Evolutionary conservation across 2,113 vertebrate species (phyloP), one percentile per base, ranked within the genome.

Genomic region (Oreochromis tanganicae): DNA sequence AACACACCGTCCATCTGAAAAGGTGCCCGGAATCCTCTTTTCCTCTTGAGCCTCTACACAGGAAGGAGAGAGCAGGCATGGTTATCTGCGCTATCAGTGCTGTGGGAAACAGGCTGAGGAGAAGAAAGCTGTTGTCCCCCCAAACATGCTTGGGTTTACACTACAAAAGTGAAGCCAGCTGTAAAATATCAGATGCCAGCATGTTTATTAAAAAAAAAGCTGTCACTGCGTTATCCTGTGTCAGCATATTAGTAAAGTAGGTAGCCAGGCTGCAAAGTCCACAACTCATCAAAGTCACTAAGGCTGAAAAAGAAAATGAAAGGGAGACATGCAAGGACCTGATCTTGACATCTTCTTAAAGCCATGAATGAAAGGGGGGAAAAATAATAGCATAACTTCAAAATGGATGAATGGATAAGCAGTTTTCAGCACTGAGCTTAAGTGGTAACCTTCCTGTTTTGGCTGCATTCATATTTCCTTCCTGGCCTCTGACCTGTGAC

Each of bases 71-170:
- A 55, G 57, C 83, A 88, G 75, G 46, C 73, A 13, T 83, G 80
- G 50, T 81, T 85, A 89, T 92, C 83, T 91, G 87, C 63, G 71
- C 68, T 89, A 84, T 84, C 84, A 73, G 59, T 46, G 43, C 13
- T 54, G 73, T 92, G 93, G 95, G 92, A 95, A 95, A 87, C 89
- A 59, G 87, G 27, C 36, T 5, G 34, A 81, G 9, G 12, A 90
- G 19, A 78, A 36, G 13, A 52, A 50, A 78, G 46, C 46, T 32
- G 73, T 2, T 24, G 29, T 55, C 14, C 85, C 27, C 41, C 48
- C 14, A 38, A 68, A 90, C 85, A 87, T 0, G 9, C 24, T 16
- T 75, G 48, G 71, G 71, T 75, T 75, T 52, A 19, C 11, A 61
- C 32, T 56, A 55, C 50, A 3, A 57, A 78, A 36, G 50, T 50